Conservation (phyloP, 2,797 vertebrate genomes). For the Chanos chanos region DNA sequence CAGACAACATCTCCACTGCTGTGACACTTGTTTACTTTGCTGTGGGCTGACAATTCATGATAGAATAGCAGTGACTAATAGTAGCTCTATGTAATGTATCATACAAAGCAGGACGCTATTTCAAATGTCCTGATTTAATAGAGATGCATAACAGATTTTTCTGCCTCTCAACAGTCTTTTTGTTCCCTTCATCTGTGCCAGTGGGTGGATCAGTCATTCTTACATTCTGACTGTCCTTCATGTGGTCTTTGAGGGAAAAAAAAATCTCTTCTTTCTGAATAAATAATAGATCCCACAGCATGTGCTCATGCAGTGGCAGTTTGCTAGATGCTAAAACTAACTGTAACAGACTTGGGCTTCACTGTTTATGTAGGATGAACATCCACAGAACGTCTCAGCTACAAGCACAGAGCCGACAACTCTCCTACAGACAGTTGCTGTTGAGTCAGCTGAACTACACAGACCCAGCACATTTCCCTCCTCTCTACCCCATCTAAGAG, state of each 20-base stretch:
- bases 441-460: slow-evolving; percentile 39
- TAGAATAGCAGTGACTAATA: too few species aligned
- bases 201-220: slow-evolving; percentile 16
- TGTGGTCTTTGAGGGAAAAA: slow-evolving; percentile 4
- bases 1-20: too few species aligned
- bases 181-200: not conserved
- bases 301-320: not conserved
- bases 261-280: too few species aligned
- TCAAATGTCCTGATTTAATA: too few species aligned
- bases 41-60: too few species aligned
- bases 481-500: slow-evolving; percentile 3
- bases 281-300: not conserved
- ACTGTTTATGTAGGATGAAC: slow-evolving; percentile 56
- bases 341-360: too few species aligned
- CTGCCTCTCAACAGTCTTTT: too few species aligned
- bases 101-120: too few species aligned
- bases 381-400: slow-evolving; percentile 50
- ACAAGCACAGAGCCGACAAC: slow-evolving; percentile 47
- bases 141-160: too few species aligned
- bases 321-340: too few species aligned
- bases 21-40: too few species aligned
- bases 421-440: slow-evolving; percentile 17
- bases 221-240: not conserved
- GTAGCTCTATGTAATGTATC: too few species aligned
- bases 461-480: slow-evolving; percentile 26